phyloP scores from a whole-genome alignment of 2,113 vertebrate species.

The Cyprinodon tularosa region DNA sequence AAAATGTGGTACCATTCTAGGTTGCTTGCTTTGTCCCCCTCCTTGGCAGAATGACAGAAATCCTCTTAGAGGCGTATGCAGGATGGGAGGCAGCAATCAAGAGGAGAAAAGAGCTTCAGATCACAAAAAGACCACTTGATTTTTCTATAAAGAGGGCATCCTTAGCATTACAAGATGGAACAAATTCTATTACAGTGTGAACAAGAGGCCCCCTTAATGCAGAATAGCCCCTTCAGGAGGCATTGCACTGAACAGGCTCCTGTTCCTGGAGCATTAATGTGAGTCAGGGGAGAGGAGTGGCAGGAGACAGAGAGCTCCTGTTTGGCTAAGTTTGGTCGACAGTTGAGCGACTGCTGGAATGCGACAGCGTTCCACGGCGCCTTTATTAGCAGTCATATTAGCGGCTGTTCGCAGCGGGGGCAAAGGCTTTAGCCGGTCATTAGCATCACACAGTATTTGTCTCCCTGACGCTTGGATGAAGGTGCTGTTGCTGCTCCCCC shows the following conservation, averaged over 20 bases:
- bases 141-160: constrained; percentile 66
- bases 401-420: constrained; percentile 72
- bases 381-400: constrained; percentile 80
- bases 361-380: constrained; percentile 62
- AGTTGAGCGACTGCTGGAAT: constrained; percentile 75
- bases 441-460: constrained; percentile 72
- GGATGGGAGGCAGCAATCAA: constrained; percentile 60
- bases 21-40: constrained; percentile 22
- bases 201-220: constrained; percentile 66
- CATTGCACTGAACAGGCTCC: constrained; percentile 23
- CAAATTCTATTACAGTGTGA: constrained; percentile 70
- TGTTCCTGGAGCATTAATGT: constrained; percentile 44
- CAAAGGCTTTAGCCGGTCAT: constrained; percentile 77
- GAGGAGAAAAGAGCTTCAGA: constrained; percentile 61
- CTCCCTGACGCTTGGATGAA: constrained; percentile 64
- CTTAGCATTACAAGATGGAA: constrained; percentile 67
- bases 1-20: constrained; percentile 9
- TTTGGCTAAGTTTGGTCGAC: constrained; percentile 72
- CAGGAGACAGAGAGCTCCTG: constrained; percentile 48
- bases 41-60: constrained; percentile 38
- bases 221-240: constrained; percentile 31
- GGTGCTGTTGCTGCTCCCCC: constrained; percentile 39
- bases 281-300: constrained; percentile 28
- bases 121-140: constrained; percentile 67
- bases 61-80: constrained; percentile 25